Conservation (phyloP, 1,140 invertebrate genomes). For the Drosophila ananassae region DNA sequence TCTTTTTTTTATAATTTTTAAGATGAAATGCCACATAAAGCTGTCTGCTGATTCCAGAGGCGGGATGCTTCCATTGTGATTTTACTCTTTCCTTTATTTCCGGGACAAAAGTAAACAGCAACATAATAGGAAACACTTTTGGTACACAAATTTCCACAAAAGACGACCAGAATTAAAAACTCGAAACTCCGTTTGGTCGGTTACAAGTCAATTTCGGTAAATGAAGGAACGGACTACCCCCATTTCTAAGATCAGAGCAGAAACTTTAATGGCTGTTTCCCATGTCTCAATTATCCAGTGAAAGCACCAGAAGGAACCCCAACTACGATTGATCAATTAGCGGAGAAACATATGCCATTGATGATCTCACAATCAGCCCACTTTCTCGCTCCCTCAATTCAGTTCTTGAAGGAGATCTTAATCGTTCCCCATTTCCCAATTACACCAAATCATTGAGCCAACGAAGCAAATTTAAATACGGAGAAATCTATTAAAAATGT, state of each 20-base stretch:
- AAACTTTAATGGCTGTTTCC: constrained; percentile 35
- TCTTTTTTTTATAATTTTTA: constrained; percentile 18
- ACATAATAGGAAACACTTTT: constrained; percentile 28
- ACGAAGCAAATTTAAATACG: constrained; percentile 76
- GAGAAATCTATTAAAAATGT: constrained; percentile 77
- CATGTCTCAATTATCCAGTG: constrained; percentile 68
- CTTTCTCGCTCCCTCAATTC: constrained; percentile 45
- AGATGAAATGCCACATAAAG: constrained; percentile 52
- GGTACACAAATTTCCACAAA: constrained; percentile 24
- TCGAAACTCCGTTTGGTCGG: constrained; percentile 12
- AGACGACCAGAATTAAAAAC: constrained; percentile 5
- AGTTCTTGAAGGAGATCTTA: constrained; percentile 65
- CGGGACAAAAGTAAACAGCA: constrained; percentile 33
- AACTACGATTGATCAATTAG: constrained; percentile 46
- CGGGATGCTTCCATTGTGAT: constrained; percentile 63
- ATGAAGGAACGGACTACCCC: constrained; percentile 7
- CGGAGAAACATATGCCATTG: constrained; percentile 38
- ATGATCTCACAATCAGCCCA: constrained; percentile 77
- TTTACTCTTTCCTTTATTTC: constrained; percentile 23
- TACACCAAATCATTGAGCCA: constrained; percentile 74
- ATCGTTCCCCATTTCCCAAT: constrained; percentile 60
- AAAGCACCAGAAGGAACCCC: constrained; percentile 45
- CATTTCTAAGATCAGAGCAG: constrained; percentile 30
- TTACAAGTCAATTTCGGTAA: constrained; percentile 47
- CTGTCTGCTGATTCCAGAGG: constrained; percentile 28